phyloP scores from a whole-genome alignment of 2,797 vertebrate species.

The Melanotaenia parkinsoni region DNA sequence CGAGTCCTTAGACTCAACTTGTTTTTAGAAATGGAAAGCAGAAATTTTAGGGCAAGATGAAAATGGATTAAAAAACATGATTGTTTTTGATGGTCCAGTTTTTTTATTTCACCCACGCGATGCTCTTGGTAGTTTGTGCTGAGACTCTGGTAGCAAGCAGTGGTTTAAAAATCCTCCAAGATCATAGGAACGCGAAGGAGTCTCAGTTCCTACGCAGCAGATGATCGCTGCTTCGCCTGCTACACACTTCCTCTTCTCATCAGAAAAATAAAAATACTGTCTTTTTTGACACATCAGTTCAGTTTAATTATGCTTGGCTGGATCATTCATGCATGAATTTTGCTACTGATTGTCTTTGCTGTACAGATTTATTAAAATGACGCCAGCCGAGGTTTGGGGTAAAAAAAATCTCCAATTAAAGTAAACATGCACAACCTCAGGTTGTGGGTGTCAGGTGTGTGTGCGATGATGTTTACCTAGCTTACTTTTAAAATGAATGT shows the following conservation, averaged over 20 bases:
- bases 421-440: neutral
- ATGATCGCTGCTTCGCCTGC: constrained; percentile 30
- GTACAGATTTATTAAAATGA: constrained; percentile 37
- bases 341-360: constrained; percentile 64
- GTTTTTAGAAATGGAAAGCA: neutral
- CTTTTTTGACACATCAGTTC: constrained; percentile 47
- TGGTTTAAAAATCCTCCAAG: constrained; percentile 58
- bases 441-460: constrained; percentile 8
- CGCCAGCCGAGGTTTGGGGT: neutral
- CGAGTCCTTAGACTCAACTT: neutral
- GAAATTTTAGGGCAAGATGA: constrained; percentile 11
- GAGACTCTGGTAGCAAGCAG: constrained; percentile 53
- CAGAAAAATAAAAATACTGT: constrained; percentile 29
- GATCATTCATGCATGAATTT: constrained; percentile 64
- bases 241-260: constrained; percentile 33
- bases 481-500: constrained; percentile 43
- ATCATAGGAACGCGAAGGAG: constrained; percentile 38
- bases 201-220: constrained; percentile 32
- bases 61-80: constrained; percentile 54
- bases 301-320: constrained; percentile 67
- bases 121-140: constrained; percentile 53
- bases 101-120: constrained; percentile 49
- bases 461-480: constrained; percentile 33
- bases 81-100: constrained; percentile 22
- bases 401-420: neutral